Evolutionary conservation across 2,113 vertebrate genomes (phyloP).

Genomic region (Pseudolaguvia tuberculata): DNA sequence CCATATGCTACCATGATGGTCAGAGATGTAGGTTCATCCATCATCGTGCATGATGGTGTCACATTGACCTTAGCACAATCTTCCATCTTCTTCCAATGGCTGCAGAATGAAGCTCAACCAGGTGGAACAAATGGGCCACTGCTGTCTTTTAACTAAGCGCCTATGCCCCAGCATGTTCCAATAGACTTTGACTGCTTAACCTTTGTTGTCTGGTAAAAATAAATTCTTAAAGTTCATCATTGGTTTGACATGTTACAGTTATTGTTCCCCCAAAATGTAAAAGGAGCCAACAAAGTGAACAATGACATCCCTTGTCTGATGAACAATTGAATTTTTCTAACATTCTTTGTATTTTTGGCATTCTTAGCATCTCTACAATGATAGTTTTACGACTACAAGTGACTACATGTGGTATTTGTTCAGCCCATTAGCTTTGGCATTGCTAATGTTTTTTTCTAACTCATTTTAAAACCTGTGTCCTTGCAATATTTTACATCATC

Average conservation of each 20-base stretch:
- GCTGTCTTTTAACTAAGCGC: slow-evolving; percentile 25
- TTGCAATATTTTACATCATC: slow-evolving; percentile 35
- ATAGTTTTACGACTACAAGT: too few species aligned
- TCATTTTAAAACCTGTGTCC: slow-evolving; percentile 33
- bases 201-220: slow-evolving; percentile 13
- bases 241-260: background rate
- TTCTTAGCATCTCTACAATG: too few species aligned
- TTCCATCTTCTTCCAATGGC: slow-evolving; percentile 9
- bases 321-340: background rate
- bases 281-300: background rate
- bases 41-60: slow-evolving; percentile 23
- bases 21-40: slow-evolving; percentile 29
- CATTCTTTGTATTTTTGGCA: too few species aligned
- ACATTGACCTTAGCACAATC: background rate
- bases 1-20: slow-evolving; percentile 34
- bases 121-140: slow-evolving; percentile 42
- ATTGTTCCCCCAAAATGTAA: background rate
- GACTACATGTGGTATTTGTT: slow-evolving; percentile 8
- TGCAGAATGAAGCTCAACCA: slow-evolving; percentile 31
- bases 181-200: background rate
- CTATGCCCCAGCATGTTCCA: background rate
- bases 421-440: slow-evolving; percentile 46
- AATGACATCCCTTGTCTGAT: too few species aligned
- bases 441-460: slow-evolving; percentile 42
- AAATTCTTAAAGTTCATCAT: slow-evolving; percentile 1